Evolutionary conservation across 2,888 invertebrate species (phyloP).

Genomic region (Scaptomyza polygonia): DNA sequence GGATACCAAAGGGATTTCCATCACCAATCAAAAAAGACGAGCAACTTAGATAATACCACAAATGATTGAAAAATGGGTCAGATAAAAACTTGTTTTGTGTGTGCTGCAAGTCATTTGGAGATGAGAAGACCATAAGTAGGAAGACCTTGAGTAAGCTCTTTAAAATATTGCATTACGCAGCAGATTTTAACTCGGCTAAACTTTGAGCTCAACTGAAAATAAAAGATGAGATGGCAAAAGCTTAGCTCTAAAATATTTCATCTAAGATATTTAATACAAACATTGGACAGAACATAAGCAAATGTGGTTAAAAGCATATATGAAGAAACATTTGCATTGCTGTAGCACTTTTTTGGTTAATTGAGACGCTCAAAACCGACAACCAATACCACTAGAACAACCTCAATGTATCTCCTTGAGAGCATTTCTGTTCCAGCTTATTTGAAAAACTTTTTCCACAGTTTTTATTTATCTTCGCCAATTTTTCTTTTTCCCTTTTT

Average conservation of each 20-base stretch:
- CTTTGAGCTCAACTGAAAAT: not conserved
- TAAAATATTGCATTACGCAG: not conserved
- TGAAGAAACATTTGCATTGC: constrained; percentile 12
- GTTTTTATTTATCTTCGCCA: constrained; percentile 4
- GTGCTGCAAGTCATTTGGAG: constrained; percentile 14
- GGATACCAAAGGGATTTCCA: constrained; percentile 1
- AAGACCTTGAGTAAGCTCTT: not conserved
- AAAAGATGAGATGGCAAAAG: not conserved
- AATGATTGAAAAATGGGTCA: constrained; percentile 17
- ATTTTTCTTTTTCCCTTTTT: not conserved
- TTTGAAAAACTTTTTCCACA: constrained; percentile 21
- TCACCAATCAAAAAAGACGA: not conserved
- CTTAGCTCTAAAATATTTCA: not conserved
- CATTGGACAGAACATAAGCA: too few relatives aligned
- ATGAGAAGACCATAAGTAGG: not conserved
- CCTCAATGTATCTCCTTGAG: constrained; percentile 1
- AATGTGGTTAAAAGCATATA: not conserved
- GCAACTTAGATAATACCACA: too few relatives aligned
- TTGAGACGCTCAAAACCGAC: too few relatives aligned
- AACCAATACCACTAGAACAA: not conserved
- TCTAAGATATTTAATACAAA: not conserved
- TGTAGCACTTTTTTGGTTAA: constrained; percentile 36
- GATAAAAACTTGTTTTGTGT: not conserved
- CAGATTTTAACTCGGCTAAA: not conserved
- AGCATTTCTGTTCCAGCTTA: constrained; percentile 24